Conservation (phyloP, 1,140 invertebrate species). For the Hylyphantes graminicola region DNA sequence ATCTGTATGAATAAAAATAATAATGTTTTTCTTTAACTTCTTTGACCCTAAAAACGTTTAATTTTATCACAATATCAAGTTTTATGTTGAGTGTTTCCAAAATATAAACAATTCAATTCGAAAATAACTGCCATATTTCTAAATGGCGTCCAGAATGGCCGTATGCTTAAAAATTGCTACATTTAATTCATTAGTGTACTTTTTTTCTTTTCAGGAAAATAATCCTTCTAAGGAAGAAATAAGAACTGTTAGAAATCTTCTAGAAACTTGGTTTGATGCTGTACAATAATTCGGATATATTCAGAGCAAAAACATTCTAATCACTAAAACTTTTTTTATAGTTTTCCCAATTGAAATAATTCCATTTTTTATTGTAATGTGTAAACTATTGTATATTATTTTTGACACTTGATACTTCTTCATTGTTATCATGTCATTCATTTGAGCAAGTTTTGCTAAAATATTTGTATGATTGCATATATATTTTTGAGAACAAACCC, state of each 20-base stretch:
- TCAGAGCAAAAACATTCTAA: neutral
- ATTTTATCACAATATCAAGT: neutral
- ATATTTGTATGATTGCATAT: too few relatives aligned
- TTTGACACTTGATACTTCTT: too few relatives aligned
- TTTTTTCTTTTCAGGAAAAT: constrained; percentile 3
- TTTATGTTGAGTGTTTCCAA: neutral
- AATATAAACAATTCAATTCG: neutral
- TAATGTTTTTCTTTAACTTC: too few relatives aligned
- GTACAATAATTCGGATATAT: neutral
- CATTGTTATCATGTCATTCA: too few relatives aligned
- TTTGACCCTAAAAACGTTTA: too few relatives aligned
- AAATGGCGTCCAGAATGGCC: neutral
- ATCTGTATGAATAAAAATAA: neutral
- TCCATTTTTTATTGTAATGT: too few relatives aligned
- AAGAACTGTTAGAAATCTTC: constrained; percentile 1
- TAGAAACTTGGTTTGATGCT: constrained; percentile 25
- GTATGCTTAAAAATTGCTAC: neutral
- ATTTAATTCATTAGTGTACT: neutral
- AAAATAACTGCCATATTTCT: neutral
- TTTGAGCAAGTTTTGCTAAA: too few relatives aligned
- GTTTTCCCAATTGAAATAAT: too few relatives aligned
- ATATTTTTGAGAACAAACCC: too few relatives aligned
- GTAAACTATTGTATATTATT: too few relatives aligned
- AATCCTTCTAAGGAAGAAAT: constrained; percentile 33
- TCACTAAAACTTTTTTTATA: neutral